These are phyloP conservation scores for Helicorthomorpha holstii DNA, from an alignment of 1,140 invertebrate genomes.

Conservation along the genomic window DNA sequence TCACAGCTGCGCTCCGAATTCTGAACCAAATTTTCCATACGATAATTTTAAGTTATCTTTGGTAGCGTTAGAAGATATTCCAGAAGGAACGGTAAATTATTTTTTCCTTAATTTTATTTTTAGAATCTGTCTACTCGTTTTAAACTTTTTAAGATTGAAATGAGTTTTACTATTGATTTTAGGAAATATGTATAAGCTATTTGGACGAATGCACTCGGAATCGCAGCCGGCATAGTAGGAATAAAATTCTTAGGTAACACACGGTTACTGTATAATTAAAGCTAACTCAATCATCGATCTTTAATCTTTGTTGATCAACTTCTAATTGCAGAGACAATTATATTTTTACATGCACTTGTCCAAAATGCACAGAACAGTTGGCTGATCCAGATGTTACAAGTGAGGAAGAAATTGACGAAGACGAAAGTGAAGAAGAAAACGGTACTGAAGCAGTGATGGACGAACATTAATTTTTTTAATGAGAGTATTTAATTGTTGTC, in stretches of 20 bases:
- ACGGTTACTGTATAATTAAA: not conserved
- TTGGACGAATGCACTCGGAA: conserved; percentile 64
- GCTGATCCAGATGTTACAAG: conserved; percentile 64
- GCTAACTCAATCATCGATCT: not conserved
- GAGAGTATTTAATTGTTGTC: conserved; percentile 45
- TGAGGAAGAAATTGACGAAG: conserved; percentile 41
- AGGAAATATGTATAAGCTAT: conserved; percentile 79
- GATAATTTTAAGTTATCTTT: conserved; percentile 63
- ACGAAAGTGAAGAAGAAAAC: conserved; percentile 34
- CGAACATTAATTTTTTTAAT: conserved; percentile 48
- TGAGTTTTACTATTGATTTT: conserved; percentile 1
- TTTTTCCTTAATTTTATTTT: not conserved
- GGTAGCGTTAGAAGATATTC: conserved; percentile 54
- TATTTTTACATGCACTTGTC: conserved; percentile 63
- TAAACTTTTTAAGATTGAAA: not conserved
- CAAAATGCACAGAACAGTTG: conserved; percentile 52
- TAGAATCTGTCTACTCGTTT: no score
- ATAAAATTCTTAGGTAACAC: conserved; percentile 45
- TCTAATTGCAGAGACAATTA: conserved; percentile 55
- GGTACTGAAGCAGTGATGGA: not conserved
- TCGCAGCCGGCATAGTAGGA: conserved; percentile 65
- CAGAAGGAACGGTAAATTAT: conserved; percentile 41
- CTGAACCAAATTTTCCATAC: conserved; percentile 62
- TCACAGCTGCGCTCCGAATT: conserved; percentile 83
- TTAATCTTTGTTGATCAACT: conserved; percentile 36